Percentiles rank a stretch among this genome's conserved stretches.
phyloP scores from a whole-genome alignment of 1,140 invertebrate genomes.

The Macrocentrus cingulum region DNA sequence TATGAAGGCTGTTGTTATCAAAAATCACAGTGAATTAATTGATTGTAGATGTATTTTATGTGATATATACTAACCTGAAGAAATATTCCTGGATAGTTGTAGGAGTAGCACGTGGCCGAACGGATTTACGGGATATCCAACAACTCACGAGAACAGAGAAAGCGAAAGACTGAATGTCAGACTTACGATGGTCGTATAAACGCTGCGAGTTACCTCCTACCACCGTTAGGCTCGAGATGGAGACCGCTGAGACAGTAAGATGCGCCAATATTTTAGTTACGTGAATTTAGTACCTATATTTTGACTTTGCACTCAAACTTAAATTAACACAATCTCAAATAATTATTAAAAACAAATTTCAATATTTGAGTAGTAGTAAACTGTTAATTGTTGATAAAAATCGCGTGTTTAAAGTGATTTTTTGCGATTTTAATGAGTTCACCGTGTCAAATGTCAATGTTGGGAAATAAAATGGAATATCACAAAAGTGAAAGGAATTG shows the following conservation, averaged over 20 bases:
- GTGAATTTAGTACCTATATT: background rate
- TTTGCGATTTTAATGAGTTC: too few relatives aligned
- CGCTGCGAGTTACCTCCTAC: constrained; percentile 38
- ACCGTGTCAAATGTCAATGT: too few relatives aligned
- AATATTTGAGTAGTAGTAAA: too few relatives aligned
- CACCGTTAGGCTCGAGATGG: constrained; percentile 11
- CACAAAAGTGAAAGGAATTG: too few relatives aligned
- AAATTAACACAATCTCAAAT: background rate
- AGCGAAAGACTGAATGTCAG: constrained; percentile 54
- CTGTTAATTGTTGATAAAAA: too few relatives aligned
- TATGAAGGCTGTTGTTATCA: too few relatives aligned
- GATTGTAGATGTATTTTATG: too few relatives aligned
- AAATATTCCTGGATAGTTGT: background rate
- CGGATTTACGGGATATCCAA: constrained; percentile 30
- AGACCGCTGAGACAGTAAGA: background rate
- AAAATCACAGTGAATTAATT: too few relatives aligned
- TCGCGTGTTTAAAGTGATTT: too few relatives aligned
- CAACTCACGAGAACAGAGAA: constrained; percentile 47
- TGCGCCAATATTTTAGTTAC: constrained; percentile 15
- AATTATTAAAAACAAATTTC: too few relatives aligned
- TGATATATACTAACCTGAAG: constrained; percentile 4
- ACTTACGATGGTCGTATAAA: constrained; percentile 55
- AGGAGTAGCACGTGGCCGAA: constrained; percentile 25
- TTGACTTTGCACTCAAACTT: background rate
- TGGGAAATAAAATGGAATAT: too few relatives aligned